Evolutionary conservation across 2,888 invertebrate species (phyloP), one percentile per base, ranked within the genome.

Genomic region (Melangyna quadrimaculata): DNA sequence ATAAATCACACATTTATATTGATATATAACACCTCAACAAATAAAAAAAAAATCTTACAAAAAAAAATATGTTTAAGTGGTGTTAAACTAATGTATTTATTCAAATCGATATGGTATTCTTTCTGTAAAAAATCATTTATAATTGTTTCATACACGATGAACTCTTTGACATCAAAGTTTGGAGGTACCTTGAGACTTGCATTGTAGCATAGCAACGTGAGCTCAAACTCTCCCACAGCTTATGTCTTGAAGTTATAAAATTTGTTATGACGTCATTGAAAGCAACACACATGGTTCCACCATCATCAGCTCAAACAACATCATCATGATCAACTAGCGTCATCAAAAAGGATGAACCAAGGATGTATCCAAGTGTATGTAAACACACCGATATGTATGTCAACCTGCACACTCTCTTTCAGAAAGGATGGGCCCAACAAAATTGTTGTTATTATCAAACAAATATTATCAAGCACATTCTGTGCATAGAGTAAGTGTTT

Each of bases 381-480:
- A 57, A 59, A 57, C 55, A 53, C 53, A 73, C 51, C 6, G 14
- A 65, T 55, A 72, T 78, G 43, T 55, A 45, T 53, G 48, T 55
- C 75, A 75, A 40, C 45, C 73, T 73, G 61, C 69, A 69, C 69
- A 69, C 78, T 82, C 61, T 73, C 78, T 69, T 73, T 67, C 7
- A 70, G 9, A 84, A 80, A 79, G 80, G 74, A 84, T 84, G 74
- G 74, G 83, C 80, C 69, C 79, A 70, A 70, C 73, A 48, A 70
- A 59, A 74, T 84, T 80, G 63, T 73, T 83, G 78, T 83, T 83
- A 65, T 70, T 80, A 75, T 71, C 40, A 69, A 73, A 82, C 27
- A 51, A 63, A 74, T 83, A 74, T 70, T 61, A 61, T 78, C 29
- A 37, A 67, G 51, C 45, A 81, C 55, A 81, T 75, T 70, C 59